Evolutionary conservation across 2,888 invertebrate species (phyloP).

Genomic region (Drosophila mimetica): DNA sequence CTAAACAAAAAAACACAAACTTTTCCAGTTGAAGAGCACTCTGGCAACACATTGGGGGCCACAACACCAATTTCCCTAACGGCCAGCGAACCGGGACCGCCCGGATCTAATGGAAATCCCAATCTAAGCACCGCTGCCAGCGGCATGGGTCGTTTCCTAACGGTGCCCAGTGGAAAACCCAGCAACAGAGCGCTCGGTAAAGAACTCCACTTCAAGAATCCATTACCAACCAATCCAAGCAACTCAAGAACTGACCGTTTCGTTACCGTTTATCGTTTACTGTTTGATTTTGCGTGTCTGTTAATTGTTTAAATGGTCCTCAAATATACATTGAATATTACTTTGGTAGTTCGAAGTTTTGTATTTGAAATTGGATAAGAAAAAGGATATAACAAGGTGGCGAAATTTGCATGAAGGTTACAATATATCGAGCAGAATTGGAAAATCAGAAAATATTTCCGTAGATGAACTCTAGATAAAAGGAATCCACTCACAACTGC

Average conservation of each 20-base stretch:
- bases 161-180: constrained; percentile 82
- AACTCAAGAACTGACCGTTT: constrained; percentile 19
- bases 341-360: constrained; percentile 29
- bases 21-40: constrained; percentile 84
- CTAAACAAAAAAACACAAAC: constrained; percentile 25
- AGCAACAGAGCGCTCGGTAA: constrained; percentile 77
- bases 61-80: constrained; percentile 80
- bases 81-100: constrained; percentile 75
- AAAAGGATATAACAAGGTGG: not conserved
- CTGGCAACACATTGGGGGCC: constrained; percentile 60
- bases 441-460: constrained; percentile 32
- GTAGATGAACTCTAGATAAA: constrained; percentile 3
- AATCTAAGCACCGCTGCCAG: constrained; percentile 55
- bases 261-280: constrained; percentile 33
- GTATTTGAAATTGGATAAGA: constrained; percentile 22
- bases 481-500: constrained; percentile 24
- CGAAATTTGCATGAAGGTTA: constrained; percentile 45
- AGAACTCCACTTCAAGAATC: constrained; percentile 41
- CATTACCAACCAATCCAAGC: not conserved
- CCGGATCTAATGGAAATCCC: constrained; percentile 77
- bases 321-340: constrained; percentile 12
- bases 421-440: constrained; percentile 7
- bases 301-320: constrained; percentile 28
- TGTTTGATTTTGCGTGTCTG: constrained; percentile 42
- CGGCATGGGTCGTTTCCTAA: constrained; percentile 83